These are phyloP conservation scores for Atrichornis clamosus DNA, from an alignment of 2,113 vertebrate genomes.

Conservation along the genomic window DNA sequence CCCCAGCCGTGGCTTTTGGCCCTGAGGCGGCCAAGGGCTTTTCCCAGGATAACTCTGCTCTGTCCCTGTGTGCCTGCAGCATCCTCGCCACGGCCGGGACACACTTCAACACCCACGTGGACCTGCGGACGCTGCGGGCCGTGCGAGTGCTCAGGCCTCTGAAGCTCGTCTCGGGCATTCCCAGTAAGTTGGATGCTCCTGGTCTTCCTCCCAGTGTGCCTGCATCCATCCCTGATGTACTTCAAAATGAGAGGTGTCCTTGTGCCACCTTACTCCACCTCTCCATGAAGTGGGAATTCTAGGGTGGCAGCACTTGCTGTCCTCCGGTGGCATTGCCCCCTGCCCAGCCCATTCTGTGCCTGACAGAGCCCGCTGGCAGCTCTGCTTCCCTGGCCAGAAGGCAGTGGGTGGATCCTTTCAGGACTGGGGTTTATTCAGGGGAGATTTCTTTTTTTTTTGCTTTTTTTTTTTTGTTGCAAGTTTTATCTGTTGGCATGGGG, in stretches of 20 bases:
- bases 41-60: background rate
- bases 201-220: background rate
- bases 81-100: constrained; percentile 94
- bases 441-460: background rate
- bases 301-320: background rate
- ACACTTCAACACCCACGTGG: constrained; percentile 96
- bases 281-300: fast-evolving
- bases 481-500: background rate
- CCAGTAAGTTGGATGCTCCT: constrained; percentile 79
- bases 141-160: constrained; percentile 93
- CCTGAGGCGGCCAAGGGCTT: background rate
- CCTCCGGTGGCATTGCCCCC: background rate
- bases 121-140: constrained; percentile 92
- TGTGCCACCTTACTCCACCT: background rate
- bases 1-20: background rate
- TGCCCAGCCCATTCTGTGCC: background rate
- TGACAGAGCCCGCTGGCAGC: fast-evolving
- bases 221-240: fast-evolving
- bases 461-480: background rate
- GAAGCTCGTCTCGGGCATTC: constrained; percentile 97
- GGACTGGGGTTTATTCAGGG: constrained; percentile 17
- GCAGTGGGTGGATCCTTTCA: constrained; percentile 14
- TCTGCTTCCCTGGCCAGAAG: background rate
- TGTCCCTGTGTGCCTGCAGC: constrained; percentile 71
- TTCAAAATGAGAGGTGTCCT: background rate